Base-by-base conservation (phyloP, 2,888 invertebrate genomes). In the Polylopha cassiicola region DNA sequence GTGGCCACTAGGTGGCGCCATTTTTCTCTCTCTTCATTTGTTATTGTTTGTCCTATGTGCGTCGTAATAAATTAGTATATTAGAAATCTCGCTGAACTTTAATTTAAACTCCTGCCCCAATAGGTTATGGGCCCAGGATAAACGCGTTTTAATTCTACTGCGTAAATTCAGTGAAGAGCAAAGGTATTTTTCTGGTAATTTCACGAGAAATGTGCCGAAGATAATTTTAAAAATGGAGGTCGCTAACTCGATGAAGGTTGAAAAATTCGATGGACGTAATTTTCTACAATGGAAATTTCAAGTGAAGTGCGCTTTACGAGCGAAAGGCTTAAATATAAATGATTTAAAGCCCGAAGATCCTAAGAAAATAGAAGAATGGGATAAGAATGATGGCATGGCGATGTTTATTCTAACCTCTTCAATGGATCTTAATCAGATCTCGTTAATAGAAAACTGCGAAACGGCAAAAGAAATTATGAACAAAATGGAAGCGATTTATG, bases 271-370 rank as follows among this genome's bases (percentile, higher is more conserved):
- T 10, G 44, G 37, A 8, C 3, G n/a, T 3, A 36, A 36, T 11
- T 44, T 31, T 9, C 14, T 8, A 18, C 33, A 37, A 8, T 45
- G 41, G 45, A 45, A 42, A 4, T 45, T 41, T 21, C 41, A 41
- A 30, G 14, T 38, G 0, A 33, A 22, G 1, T 26, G 28, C 11
- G 34, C 42, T 1, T 34, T 45, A 11, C 1, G 18, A 9, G 41
- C 38, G n/a, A 41, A 39, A n/a, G 37, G 37, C 0, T 18, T 42
- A 7, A 7, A 27, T 20, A 34, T 26, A 3, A 18, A 14, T 6
- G 6, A 14, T n/a, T 5, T 7, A 21, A 18, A 10, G 15, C 20
- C 36, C 1, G 18, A 7, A 8, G 26, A 7, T 4, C 13, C 5
- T 5, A 8, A n/a, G 3, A 2, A 5, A 2, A 10, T 1, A 16